Evolutionary conservation across 2,797 vertebrate genomes (phyloP), one percentile per base, ranked within the genome.

Genomic region (Orientallactaga sibirica): DNA sequence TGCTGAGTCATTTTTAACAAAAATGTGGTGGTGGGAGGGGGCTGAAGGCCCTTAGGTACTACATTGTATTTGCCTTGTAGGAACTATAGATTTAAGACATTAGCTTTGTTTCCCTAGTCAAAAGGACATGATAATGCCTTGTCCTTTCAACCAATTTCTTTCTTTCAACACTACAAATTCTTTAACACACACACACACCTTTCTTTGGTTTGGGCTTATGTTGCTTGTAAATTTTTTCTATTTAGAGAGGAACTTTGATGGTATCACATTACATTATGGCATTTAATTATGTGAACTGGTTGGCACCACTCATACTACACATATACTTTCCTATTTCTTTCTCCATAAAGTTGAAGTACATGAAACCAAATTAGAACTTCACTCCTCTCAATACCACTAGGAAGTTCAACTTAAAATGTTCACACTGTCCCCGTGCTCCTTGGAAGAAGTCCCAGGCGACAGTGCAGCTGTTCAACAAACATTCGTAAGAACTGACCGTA

Each of bases 391-490:
- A 92, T 86, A 94, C 96, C 97, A 95, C 78, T 82, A 91, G 91
- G 90, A 98, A 92, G 85, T 83, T 78, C 88, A 79, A 91, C 95
- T 95, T 94, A 75, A 97, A 97, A 82, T 88, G 75, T 55, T 94
- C 20, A 0, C 0, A 93, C 96, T 97, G 96, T 95, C 84, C 97
- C 96, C 94, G 73, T 93, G 85, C 94, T 97, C 98, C 95, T 97
- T 98, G 98, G 98, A 98, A 98, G 95, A 97, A 96, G 91, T 98
- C 97, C 95, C 25, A n/a, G 89, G 78, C 96, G 96, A 98, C 95
- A 94, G 80, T 67, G 94, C 98, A 99, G 98, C 98, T 98, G 98
- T 97, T 98, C 89, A 91, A 48, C 91, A 86, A 94, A 96, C 98
- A 98, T 96, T 96, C 96, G n/a, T 66, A 75, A 96, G 85, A 96